Base-by-base conservation (phyloP, 2,888 invertebrate genomes). In the Zelleria hepariella region DNA sequence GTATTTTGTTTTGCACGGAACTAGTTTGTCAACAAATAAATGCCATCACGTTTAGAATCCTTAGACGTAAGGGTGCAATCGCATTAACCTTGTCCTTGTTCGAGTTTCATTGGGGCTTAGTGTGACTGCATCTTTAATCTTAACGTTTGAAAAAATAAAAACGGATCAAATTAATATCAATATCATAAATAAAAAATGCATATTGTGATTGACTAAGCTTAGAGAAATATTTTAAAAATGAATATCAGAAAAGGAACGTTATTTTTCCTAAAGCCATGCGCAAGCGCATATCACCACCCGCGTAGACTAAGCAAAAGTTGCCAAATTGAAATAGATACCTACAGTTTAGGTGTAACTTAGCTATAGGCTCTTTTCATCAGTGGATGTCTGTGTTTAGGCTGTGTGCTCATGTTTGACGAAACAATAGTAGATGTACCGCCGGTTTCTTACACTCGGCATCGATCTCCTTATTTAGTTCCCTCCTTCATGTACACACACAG, bases 241-340 rank as follows among this genome's bases (percentile, higher is more conserved):
- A 65, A 25, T 49, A 84, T 85, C 84, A 82, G 82, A n/a, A 84
- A 72, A 73, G 78, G 79, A 77, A 69, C 71, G 77, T 73, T 77
- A 74, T 79, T 79, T 75, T 57, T 67, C 74, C 80, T 82, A 72
- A 75, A 74, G 80, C 82, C 75, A 74, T 68, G 80, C 74, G 83
- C 86, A 86, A 86, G 80, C 74, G 83, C 86, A 86, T 86, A 86
- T 86, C 86, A 83, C 74, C 77, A 79, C 77, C 75, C 75, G 75
- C 75, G 75, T 86, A 86, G 84, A 75, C 71, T 86, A 85, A 86
- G 82, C 70, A 78, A 75, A 79, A 75, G 80, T 82, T 87, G 87
- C 87, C 87, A 87, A 87, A 87, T 86, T 86, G 86, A 85, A 76
- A 85, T 85, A 85, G 32, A 42, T 42, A 42, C 32, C 15, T 15